phyloP scores from a whole-genome alignment of 1,140 invertebrate genomes.

The Batillaria attramentaria region DNA sequence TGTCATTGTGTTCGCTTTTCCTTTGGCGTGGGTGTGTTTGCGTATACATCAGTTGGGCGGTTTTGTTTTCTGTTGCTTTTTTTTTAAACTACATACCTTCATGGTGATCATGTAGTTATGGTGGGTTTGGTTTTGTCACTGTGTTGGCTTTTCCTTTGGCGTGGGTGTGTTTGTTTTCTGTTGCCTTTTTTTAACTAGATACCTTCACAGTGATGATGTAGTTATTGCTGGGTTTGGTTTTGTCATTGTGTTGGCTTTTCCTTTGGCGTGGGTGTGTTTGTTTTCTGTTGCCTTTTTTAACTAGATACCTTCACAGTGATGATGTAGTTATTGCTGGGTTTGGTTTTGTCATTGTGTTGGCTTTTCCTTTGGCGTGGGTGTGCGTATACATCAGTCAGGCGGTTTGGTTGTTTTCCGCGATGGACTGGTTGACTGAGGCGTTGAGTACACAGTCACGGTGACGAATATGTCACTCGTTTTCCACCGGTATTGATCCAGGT shows the following conservation, averaged over 20 bases:
- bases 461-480: too few species aligned
- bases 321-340: neutral
- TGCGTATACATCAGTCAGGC: too few species aligned
- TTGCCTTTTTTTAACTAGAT: neutral
- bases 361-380: neutral
- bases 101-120: too few species aligned
- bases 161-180: neutral
- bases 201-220: too few species aligned
- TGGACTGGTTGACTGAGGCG: too few species aligned
- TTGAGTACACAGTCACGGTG: too few species aligned
- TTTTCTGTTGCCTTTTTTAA: neutral
- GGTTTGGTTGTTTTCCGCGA: too few species aligned
- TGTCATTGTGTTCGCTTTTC: too few species aligned
- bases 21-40: neutral
- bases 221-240: neutral
- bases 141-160: neutral
- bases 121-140: too few species aligned
- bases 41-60: neutral
- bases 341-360: neutral
- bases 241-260: neutral
- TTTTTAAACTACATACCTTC: neutral
- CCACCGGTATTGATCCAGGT: too few species aligned
- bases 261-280: neutral
- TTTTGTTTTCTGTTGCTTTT: neutral
- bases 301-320: too few species aligned